A percentile compares a stretch with the other conserved stretches of the same genome.
phyloP scores from a whole-genome alignment of 1,140 invertebrate genomes.

The Trissolcus basalis region DNA sequence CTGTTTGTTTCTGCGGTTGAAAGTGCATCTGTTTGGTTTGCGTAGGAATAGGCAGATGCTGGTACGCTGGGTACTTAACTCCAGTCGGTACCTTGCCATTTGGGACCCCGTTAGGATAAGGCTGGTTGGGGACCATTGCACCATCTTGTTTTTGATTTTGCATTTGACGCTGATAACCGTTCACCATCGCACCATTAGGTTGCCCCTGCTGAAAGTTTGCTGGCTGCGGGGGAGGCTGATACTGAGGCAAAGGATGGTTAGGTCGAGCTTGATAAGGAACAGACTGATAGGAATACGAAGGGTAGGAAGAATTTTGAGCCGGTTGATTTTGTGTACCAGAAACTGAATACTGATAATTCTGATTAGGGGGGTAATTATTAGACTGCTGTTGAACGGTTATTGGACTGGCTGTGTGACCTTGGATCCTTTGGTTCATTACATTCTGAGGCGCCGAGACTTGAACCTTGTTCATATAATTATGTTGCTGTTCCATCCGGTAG shows the following conservation, averaged over 20 bases:
- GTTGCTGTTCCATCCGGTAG: slow-evolving; percentile 72
- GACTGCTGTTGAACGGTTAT: slow-evolving; percentile 70
- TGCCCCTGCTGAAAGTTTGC: slow-evolving; percentile 62
- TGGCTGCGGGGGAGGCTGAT: slow-evolving; percentile 69
- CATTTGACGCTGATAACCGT: slow-evolving; percentile 59
- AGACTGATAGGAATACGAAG: slow-evolving; percentile 64
- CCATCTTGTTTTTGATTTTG: slow-evolving; percentile 63
- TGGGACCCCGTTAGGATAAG: slow-evolving; percentile 71
- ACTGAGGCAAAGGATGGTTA: slow-evolving; percentile 69
- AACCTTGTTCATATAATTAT: slow-evolving; percentile 72
- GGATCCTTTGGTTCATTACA: slow-evolving; percentile 64
- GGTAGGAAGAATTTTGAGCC: slow-evolving; percentile 64
- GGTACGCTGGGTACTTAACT: slow-evolving; percentile 78
- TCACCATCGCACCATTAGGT: slow-evolving; percentile 1
- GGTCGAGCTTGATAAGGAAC: slow-evolving; percentile 67
- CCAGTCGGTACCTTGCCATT: slow-evolving; percentile 70
- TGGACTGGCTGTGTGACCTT: slow-evolving; percentile 66
- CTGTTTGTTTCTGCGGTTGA: slow-evolving; percentile 80
- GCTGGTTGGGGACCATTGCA: slow-evolving; percentile 65
- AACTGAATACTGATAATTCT: slow-evolving; percentile 66
- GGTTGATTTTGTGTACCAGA: slow-evolving; percentile 64
- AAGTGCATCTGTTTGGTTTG: slow-evolving; percentile 81
- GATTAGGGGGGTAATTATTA: slow-evolving; percentile 60
- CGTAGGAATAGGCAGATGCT: slow-evolving; percentile 77
- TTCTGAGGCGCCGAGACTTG: slow-evolving; percentile 59